Evolutionary conservation across 2,888 invertebrate species (phyloP).

Genomic region (Isotomurus palustris): DNA sequence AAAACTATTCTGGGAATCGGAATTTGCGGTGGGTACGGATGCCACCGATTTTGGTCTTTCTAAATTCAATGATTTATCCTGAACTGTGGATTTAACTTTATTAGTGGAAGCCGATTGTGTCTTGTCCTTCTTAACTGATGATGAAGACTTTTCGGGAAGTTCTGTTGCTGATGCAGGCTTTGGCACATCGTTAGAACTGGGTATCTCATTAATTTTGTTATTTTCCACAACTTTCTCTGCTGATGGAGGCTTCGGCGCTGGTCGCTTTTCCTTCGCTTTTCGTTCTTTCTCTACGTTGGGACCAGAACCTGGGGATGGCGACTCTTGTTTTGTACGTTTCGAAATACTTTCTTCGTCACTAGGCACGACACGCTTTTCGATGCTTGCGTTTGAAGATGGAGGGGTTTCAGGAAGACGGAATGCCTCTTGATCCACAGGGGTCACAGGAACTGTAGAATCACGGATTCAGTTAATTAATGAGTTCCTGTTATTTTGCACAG

Average conservation of each 20-base stretch:
- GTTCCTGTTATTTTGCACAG: too few relatives aligned
- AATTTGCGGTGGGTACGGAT: too few relatives aligned
- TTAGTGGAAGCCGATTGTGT: too few relatives aligned
- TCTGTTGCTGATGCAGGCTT: too few relatives aligned
- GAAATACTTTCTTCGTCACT: constrained; percentile 37
- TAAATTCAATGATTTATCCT: too few relatives aligned
- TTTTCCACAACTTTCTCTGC: constrained; percentile 31
- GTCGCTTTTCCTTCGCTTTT: constrained; percentile 42
- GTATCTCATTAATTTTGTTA: constrained; percentile 29
- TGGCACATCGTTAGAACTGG: constrained; percentile 41
- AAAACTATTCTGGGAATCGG: too few relatives aligned
- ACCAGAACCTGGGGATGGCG: constrained; percentile 27
- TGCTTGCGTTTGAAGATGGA: constrained; percentile 30
- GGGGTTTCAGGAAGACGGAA: constrained; percentile 39
- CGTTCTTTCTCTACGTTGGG: constrained; percentile 34
- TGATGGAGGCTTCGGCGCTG: constrained; percentile 44
- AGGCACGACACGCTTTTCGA: constrained; percentile 35
- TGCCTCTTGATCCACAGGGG: constrained; percentile 33
- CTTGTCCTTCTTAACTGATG: not conserved
- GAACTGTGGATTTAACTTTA: too few relatives aligned
- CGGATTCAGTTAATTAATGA: not conserved
- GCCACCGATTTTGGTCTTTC: too few relatives aligned
- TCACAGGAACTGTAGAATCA: constrained; percentile 28
- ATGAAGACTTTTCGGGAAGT: not conserved
- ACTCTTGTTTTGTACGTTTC: constrained; percentile 44